A percentile compares a stretch with the other conserved stretches of the same genome.
Conservation (phyloP, 1,140 invertebrate species). For the Trichonephila clavipes region DNA sequence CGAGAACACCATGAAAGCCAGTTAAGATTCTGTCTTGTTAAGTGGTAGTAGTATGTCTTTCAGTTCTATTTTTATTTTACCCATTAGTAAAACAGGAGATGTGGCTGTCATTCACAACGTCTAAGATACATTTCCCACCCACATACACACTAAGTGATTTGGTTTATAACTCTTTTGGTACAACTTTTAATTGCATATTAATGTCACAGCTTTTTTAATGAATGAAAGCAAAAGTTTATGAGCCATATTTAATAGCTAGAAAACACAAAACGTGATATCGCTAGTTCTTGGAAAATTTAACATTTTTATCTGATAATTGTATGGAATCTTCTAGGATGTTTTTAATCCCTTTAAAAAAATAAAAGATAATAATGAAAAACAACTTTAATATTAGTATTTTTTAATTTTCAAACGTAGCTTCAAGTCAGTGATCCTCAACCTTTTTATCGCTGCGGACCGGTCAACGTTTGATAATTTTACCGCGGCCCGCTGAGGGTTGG, state of each 20-base stretch:
- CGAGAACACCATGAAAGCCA: background rate
- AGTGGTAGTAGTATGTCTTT: background rate
- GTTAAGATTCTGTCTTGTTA: background rate
- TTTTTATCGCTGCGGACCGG: too few species aligned
- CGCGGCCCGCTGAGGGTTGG: too few species aligned
- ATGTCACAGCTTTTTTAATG: background rate
- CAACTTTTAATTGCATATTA: constrained; percentile 5
- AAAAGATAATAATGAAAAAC: too few species aligned
- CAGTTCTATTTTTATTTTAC: background rate
- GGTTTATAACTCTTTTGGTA: background rate
- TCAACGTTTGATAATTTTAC: too few species aligned
- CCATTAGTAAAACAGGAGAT: background rate
- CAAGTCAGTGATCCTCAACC: too few species aligned
- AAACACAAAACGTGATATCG: background rate
- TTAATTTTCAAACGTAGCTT: too few species aligned
- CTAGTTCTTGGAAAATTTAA: background rate
- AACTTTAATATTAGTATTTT: too few species aligned
- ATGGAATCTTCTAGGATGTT: background rate
- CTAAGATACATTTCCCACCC: background rate
- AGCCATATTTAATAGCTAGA: background rate
- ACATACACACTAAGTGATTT: background rate
- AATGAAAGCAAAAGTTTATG: background rate
- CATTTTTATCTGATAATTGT: background rate
- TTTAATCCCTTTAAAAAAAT: background rate
- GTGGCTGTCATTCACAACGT: background rate